Evolutionary conservation across 2,888 invertebrate genomes (phyloP).

Genomic region (Drosophila meridionalis): DNA sequence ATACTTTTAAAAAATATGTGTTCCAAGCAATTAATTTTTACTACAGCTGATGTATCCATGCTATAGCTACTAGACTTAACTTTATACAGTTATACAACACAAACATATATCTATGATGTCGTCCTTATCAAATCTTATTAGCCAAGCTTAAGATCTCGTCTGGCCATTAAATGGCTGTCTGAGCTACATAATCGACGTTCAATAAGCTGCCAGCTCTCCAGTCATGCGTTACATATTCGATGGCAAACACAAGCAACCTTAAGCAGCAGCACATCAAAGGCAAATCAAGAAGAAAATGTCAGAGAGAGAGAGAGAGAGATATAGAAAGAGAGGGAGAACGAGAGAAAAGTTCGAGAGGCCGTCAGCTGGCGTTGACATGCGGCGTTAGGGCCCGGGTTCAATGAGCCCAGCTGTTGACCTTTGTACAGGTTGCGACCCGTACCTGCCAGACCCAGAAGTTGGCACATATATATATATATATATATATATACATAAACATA

Average conservation of each 20-base stretch:
- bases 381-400: conserved; percentile 21
- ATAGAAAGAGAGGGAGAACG: conserved; percentile 17
- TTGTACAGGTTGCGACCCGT: conserved; percentile 35
- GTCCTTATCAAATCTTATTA: background rate
- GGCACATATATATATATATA: background rate
- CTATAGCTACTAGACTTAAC: too few species aligned
- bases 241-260: background rate
- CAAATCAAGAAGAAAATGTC: background rate
- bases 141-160: background rate
- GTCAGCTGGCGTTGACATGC: conserved; percentile 38
- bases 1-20: too few species aligned
- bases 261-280: background rate
- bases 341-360: conserved; percentile 33
- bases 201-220: background rate
- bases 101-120: too few species aligned
- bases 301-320: background rate
- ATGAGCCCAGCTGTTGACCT: conserved; percentile 46
- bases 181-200: background rate
- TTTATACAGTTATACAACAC: too few species aligned
- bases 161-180: background rate
- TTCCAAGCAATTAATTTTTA: too few species aligned
- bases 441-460: background rate
- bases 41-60: too few species aligned
- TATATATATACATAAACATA: background rate
- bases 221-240: conserved; percentile 2